phyloP scores from a whole-genome alignment of 1,140 invertebrate genomes.

The Neodiprion fabricii region DNA sequence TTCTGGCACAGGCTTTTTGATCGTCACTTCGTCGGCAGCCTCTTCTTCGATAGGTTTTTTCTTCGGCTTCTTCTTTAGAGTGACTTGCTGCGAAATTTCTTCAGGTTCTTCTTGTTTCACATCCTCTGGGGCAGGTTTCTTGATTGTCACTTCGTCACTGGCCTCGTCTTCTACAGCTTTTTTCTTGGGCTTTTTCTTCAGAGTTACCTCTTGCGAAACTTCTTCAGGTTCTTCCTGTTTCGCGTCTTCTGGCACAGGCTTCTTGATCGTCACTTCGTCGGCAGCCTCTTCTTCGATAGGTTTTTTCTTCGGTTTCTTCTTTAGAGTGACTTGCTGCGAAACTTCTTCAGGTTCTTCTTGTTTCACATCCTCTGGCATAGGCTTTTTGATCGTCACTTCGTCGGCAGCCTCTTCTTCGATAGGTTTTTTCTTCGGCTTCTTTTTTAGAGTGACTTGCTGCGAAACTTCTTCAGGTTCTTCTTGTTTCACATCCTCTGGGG shows the following conservation, averaged over 20 bases:
- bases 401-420: slow-evolving; percentile 35
- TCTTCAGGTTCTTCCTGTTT: slow-evolving; percentile 26
- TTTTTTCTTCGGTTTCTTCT: slow-evolving; percentile 41
- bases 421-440: slow-evolving; percentile 54
- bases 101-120: slow-evolving; percentile 9
- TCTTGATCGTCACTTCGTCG: slow-evolving; percentile 33
- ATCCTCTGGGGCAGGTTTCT: slow-evolving; percentile 35
- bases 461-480: slow-evolving; percentile 36
- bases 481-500: slow-evolving; percentile 21
- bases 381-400: slow-evolving; percentile 43
- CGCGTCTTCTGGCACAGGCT: slow-evolving; percentile 31
- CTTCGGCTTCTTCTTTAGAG: slow-evolving; percentile 19
- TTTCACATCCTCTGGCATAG: slow-evolving; percentile 27
- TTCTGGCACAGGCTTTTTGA: slow-evolving; percentile 35
- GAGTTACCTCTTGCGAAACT: slow-evolving; percentile 10
- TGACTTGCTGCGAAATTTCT: slow-evolving; percentile 24
- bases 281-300: slow-evolving; percentile 16
- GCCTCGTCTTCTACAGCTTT: slow-evolving; percentile 22
- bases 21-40: slow-evolving; percentile 35
- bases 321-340: slow-evolving; percentile 26
- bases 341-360: slow-evolving; percentile 28
- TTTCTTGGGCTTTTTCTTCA: slow-evolving; percentile 18
- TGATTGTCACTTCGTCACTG: slow-evolving; percentile 39
- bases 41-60: slow-evolving; percentile 31
- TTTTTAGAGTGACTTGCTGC: slow-evolving; percentile 40